Conservation (phyloP, 2,797 vertebrate species). For the Malacoraja senta region DNA sequence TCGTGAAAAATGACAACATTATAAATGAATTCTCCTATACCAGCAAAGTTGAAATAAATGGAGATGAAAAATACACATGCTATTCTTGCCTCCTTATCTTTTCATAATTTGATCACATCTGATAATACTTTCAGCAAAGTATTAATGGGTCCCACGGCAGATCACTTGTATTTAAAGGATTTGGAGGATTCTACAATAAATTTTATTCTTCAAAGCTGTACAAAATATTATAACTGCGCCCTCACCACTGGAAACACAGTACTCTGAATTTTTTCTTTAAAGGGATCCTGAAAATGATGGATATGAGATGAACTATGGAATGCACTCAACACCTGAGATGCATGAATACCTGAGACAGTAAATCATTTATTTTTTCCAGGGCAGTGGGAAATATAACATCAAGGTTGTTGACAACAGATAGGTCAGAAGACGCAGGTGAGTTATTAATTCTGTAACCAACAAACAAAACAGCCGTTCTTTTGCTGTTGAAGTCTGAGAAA, state of each 20-base stretch:
- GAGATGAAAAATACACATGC: neutral
- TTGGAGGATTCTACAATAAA: neutral
- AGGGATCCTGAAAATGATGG: too few species aligned
- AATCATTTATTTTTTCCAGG: too few species aligned
- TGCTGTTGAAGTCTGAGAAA: too few species aligned
- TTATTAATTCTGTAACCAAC: too few species aligned
- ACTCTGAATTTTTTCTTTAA: too few species aligned
- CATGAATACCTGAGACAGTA: too few species aligned
- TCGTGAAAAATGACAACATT: neutral
- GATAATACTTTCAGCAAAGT: neutral
- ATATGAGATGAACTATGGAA: too few species aligned
- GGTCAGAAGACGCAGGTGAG: too few species aligned
- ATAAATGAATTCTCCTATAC: neutral
- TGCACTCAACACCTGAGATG: too few species aligned
- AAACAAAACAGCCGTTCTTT: too few species aligned
- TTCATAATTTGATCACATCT: neutral
- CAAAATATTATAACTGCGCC: neutral
- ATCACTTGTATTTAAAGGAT: neutral
- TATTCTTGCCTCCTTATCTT: neutral
- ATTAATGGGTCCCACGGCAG: neutral
- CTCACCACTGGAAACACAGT: neutral
- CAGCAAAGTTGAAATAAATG: neutral
- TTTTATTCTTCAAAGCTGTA: neutral
- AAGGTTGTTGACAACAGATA: too few species aligned
- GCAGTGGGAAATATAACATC: too few species aligned